These are phyloP conservation scores for Phylloscopus collybita DNA, from an alignment of 2,797 vertebrate species.

Conservation along the genomic window DNA sequence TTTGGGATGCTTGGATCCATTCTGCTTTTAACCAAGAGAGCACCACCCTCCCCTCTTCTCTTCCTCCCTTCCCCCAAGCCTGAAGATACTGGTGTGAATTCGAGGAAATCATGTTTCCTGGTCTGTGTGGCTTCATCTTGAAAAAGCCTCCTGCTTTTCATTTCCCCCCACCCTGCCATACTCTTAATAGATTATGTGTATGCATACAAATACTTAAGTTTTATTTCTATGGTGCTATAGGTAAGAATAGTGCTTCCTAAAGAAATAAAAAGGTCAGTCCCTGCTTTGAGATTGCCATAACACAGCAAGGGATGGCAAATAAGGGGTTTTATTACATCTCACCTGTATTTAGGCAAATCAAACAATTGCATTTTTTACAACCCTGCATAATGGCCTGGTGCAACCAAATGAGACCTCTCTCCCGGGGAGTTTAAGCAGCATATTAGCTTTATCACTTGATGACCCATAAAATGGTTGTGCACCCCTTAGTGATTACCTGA, in stretches of 20 bases:
- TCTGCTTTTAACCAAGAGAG: not conserved
- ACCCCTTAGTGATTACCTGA: constrained; percentile 76
- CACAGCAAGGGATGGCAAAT: constrained; percentile 75
- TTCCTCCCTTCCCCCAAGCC: not conserved
- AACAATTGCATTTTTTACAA: constrained; percentile 73
- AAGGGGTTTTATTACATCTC: constrained; percentile 47
- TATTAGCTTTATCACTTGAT: constrained; percentile 67
- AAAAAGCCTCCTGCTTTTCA: not conserved
- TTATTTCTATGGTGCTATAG: not conserved
- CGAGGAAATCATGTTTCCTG: not conserved
- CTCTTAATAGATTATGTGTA: not conserved
- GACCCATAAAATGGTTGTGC: constrained; percentile 72
- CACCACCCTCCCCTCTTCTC: not conserved
- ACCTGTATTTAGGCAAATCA: constrained; percentile 72
- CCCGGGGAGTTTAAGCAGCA: constrained; percentile 48
- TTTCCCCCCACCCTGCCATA: fast-evolving
- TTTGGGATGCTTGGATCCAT: not conserved
- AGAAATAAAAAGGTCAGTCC: constrained; percentile 52
- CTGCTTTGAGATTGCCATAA: constrained; percentile 84
- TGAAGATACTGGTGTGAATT: not conserved
- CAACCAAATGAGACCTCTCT: constrained; percentile 43
- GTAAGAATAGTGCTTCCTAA: not conserved
- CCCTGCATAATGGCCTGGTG: constrained; percentile 32
- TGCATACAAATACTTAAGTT: constrained; percentile 25
- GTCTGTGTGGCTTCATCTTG: not conserved